A percentile compares a stretch with the other conserved stretches of the same genome.
phyloP scores from a whole-genome alignment of 1,140 invertebrate genomes.

The Papilio machaon region DNA sequence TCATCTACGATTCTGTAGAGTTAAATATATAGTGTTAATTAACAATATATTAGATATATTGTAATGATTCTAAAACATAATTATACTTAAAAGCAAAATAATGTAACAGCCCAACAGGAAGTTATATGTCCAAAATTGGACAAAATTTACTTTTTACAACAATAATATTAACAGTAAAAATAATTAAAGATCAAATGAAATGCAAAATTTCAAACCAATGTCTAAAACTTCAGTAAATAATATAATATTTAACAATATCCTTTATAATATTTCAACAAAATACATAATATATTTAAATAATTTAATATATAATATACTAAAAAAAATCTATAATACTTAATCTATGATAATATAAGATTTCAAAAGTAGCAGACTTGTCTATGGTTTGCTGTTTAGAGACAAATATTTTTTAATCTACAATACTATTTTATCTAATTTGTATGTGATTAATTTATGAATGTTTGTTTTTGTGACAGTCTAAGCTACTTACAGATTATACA shows the following conservation, averaged over 20 bases:
- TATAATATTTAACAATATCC: neutral
- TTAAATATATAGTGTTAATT: neutral
- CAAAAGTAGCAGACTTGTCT: neutral
- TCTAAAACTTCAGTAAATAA: constrained; percentile 13
- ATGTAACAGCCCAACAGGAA: constrained; percentile 9
- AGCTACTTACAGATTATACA: constrained; percentile 23
- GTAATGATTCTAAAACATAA: neutral
- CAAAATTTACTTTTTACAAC: neutral
- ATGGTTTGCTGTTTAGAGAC: neutral
- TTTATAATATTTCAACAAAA: neutral
- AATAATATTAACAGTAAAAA: constrained; percentile 12
- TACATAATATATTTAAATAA: neutral
- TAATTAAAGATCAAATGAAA: constrained; percentile 21
- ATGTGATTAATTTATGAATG: neutral
- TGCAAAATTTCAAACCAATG: neutral
- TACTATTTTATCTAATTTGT: neutral
- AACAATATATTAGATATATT: constrained; percentile 20
- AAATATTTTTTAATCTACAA: constrained; percentile 21
- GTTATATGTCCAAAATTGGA: neutral
- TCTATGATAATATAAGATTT: constrained; percentile 15
- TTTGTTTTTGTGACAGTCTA: constrained; percentile 1
- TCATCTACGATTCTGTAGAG: neutral
- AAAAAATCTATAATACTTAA: neutral
- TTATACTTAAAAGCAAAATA: constrained; percentile 3
- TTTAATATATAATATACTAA: neutral